Base-by-base conservation (phyloP, 2,797 vertebrate species). In the Gadopsis bispinosus region DNA sequence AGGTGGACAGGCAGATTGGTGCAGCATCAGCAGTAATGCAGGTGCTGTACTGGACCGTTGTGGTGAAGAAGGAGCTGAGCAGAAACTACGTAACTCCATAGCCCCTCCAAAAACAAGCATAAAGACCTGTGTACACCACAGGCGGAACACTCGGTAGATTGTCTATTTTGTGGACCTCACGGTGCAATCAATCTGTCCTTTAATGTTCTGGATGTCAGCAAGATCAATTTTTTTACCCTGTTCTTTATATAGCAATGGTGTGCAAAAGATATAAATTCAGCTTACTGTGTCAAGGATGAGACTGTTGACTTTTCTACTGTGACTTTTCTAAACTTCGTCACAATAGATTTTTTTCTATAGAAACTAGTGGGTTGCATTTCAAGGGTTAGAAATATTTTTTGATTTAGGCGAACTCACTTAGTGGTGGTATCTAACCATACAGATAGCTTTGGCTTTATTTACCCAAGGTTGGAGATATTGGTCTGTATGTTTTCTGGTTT, bases 201-300 rank as follows among this genome's bases (percentile, higher is more conserved):
- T 59, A 55, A 61, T 77, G 77, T 75, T 65, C 62, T 75, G 60
- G 66, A 63, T 75, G 83, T 91, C 87, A 86, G 90, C 84, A 77
- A 53, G 75, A 79, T 84, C 31, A 87, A 87, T 91, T 91, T 89
- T 88, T 87, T 86, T n/a, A 89, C 55, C 51, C 13, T 1, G 26
- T 69, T 69, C 61, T 83, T 77, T 54, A 79, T 56, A 48, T 70
- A 41, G 62, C 0, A 8, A 37, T 1, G 33, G 5, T 39, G 67
- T 20, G 58, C 48, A 75, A 51, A 75, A 80, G 69, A 67, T 64
- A 75, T 77, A 63, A 71, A 71, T 73, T 69, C 39, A 66, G 66
- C 31, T 73, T 14, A 58, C 60, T 63, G 77, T 73, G 75, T 79
- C 63, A 68, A 72, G 48, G 65, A 74, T 20, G 60, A 81, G 63